Evolutionary conservation across 2,888 invertebrate genomes (phyloP), one percentile per base, ranked within the genome.

Genomic region (Eupithecia subfuscata): DNA sequence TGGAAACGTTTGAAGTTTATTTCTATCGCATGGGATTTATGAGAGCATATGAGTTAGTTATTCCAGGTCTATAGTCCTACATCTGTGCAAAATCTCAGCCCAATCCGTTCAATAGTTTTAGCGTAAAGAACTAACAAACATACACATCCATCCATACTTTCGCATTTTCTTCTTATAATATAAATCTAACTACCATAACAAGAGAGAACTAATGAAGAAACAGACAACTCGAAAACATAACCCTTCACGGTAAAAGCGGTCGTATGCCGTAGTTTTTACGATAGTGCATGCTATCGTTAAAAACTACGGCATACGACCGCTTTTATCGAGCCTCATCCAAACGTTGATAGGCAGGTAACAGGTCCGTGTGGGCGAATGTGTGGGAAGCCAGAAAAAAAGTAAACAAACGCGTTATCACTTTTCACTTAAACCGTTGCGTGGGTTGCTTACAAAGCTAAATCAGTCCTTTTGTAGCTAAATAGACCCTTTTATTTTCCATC

Each of bases 401-500:
- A 90, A 92, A 92, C 89, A 92, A 86, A 87, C 84, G 81, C 81
- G 81, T 84, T 85, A 83, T 83, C 83, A 82, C 80, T 82, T 82
- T 79, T 78, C 79, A 77, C 78, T 80, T 76, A 76, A 80, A 82
- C 78, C 71, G 78, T 77, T 71, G 69, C 74, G 77, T 74, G 75
- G 34, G 60, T n/a, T 52, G 48, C 56, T 70, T 78, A 79, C 79
- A 86, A 85, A 86, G 82, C 77, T 72, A 76, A 45, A 68, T 68
- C 68, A 68, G 43, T 71, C 75, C 75, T 81, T 82, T 81, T 81
- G 82, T 81, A 80, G 80, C 75, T 64, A 43, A 40, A 81, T 84
- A 84, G 83, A 87, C 90, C 88, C 89, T 90, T 87, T 84, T 86
- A 90, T 89, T 89, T 92, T 93, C 89, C 90, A 88, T 83, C 85